A percentile compares a stretch with the other conserved stretches of the same genome.
phyloP scores from a whole-genome alignment of 2,888 invertebrate species.

The Nephrotoma guestfalica region DNA sequence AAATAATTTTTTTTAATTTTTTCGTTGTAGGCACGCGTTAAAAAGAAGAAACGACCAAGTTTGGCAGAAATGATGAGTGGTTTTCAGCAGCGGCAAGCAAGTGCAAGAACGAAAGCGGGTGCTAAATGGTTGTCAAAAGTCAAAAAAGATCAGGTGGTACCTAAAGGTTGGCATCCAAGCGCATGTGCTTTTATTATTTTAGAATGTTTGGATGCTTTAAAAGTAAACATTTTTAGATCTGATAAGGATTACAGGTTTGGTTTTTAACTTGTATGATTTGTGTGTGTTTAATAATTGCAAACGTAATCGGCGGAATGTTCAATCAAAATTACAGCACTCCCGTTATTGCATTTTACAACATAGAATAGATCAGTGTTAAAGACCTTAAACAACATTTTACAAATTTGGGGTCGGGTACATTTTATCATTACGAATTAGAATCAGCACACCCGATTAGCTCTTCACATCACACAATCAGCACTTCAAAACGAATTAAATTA shows the following conservation, averaged over 20 bases:
- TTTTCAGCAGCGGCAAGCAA: slow-evolving; percentile 49
- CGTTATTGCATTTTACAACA: too few relatives aligned
- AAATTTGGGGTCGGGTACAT: too few relatives aligned
- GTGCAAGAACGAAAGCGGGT: slow-evolving; percentile 73
- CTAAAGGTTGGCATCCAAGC: slow-evolving; percentile 9
- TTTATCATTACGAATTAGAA: too few relatives aligned
- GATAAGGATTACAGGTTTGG: background rate
- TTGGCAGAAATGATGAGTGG: slow-evolving; percentile 71
- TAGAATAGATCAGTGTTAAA: too few relatives aligned
- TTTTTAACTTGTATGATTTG: background rate
- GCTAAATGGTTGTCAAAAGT: slow-evolving; percentile 82
- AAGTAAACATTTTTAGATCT: background rate
- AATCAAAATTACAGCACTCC: too few relatives aligned
- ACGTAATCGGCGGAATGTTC: too few relatives aligned
- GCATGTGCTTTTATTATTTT: background rate
- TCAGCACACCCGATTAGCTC: too few relatives aligned
- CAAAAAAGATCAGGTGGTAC: slow-evolving; percentile 65
- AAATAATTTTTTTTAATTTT: background rate
- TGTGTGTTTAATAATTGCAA: background rate
- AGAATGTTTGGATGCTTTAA: background rate
- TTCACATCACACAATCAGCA: too few relatives aligned
- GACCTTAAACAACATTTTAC: too few relatives aligned
- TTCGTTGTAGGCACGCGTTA: slow-evolving; percentile 39
- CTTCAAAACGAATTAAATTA: too few relatives aligned
- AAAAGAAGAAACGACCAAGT: slow-evolving; percentile 65